These are phyloP conservation scores for Podarcis raffonei DNA, from an alignment of 2,113 vertebrate species.

Conservation along the genomic window DNA sequence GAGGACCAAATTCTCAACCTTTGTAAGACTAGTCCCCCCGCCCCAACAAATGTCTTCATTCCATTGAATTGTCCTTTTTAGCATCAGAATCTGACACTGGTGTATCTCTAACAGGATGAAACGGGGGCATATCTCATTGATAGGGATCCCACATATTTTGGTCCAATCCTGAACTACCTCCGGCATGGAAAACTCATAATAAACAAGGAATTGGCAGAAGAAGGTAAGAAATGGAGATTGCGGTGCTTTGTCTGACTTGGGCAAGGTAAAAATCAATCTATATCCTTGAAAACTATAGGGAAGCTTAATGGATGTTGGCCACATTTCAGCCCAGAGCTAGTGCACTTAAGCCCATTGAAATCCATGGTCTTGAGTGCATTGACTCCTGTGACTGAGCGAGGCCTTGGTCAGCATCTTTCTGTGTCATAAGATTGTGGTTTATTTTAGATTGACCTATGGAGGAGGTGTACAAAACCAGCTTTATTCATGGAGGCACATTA, in stretches of 20 bases:
- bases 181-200: constrained; percentile 98
- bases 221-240: constrained; percentile 81
- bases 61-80: not conserved
- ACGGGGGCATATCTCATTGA: constrained; percentile 97
- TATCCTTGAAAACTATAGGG: not conserved
- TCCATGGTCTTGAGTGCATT: not conserved
- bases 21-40: fast-evolving
- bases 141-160: constrained; percentile 97
- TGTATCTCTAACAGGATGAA: constrained; percentile 83
- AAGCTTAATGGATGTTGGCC: not conserved
- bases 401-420: not conserved
- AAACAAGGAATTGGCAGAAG: constrained; percentile 96
- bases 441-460: not conserved
- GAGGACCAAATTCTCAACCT: not conserved
- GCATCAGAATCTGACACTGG: not conserved
- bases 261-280: not conserved
- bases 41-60: not conserved
- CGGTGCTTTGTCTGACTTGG: not conserved
- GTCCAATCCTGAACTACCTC: constrained; percentile 98
- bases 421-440: not conserved
- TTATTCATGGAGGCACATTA: not conserved
- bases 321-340: not conserved
- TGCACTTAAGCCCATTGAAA: not conserved
- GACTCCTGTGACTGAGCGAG: fast-evolving
- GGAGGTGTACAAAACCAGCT: not conserved